Evolutionary conservation across 2,888 invertebrate genomes (phyloP), one percentile per base, ranked within the genome.

Genomic region (Taenaris catops): DNA sequence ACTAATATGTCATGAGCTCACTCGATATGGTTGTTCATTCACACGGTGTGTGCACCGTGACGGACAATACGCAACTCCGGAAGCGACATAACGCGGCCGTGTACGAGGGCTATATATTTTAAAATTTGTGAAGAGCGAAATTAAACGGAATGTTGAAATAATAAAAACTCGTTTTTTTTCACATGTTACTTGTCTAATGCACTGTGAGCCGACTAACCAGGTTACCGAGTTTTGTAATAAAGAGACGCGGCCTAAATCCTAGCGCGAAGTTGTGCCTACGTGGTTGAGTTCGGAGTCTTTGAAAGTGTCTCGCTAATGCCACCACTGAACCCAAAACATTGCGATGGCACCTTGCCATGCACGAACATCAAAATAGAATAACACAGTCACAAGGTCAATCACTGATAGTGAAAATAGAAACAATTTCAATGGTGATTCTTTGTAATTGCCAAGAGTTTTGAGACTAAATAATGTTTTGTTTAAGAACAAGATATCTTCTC

Each of bases 131-230:
- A 34, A 28, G 28, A 24, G 19, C 25, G 8, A 41, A 38, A 38
- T 26, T 19, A 19, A 39, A 38, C 24, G 18, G 33, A 39, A 38
- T 44, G 34, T 38, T 41, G 9, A 34, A 45, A 44, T 31, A 31
- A 40, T 35, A 25, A 25, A 25, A 16, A 34, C 9, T 17, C 4
- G 25, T 11, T n/a, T n/a, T 28, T 67, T 63, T 80, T 81, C 83
- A 63, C 84, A 83, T 79, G 74, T 67, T 66, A 61, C 57, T 55
- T 61, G 63, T 56, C 59, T 58, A 55, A 52, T 48, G 53, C 48
- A 58, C 55, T 59, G 60, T 64, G 68, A 72, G 86, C 90, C 71
- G 81, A 78, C 88, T 88, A 83, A 72, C 84, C 83, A 53, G 80
- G 74, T 83, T 81, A 72, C 72, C 69, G 69, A 60, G 61, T 65